Base-by-base conservation (phyloP, 2,888 invertebrate species). In the Lithophane semibrunnea region DNA sequence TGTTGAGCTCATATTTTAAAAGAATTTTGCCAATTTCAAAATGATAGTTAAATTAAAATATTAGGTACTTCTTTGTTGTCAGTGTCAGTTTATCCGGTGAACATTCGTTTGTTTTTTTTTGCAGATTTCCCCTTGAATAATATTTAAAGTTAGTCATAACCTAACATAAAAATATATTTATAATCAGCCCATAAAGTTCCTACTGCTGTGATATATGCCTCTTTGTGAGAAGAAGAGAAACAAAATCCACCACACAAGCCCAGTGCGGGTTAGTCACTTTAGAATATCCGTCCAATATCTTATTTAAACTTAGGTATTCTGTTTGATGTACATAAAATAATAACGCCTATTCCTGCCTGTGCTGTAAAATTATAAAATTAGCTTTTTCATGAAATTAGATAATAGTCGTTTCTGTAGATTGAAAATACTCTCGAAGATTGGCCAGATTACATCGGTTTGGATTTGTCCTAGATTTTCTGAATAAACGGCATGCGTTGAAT, bases 61-160 rank as follows among this genome's bases (percentile, higher is more conserved):
- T 44, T 5, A 44, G 37, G 7, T 66, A 76, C 54, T 54, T 73
- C 56, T 67, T 72, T 16, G 65, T 65, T 73, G 67, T 74, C 74
- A 18, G 58, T 73, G 70, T 74, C 74, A 18, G 58, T 54, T 13
- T 73, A 77, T 29, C 44, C 63, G 69, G 8, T 54, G 21, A 13
- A 52, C 24, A 74, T 60, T 72, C 56, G 3, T 37, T 37, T 0
- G 21, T 3, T 76, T 76, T 74, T 65, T 83, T 74, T 69, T 49
- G 63, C 44, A 52, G 24, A 37, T 37, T 37, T 37, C 37, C 37
- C 37, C 3, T 37, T 37, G 37, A 37, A 37, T 29, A 29, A 29
- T 29, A 29, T 29, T 29, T 37, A 37, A 37, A 37, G 37, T 4
- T 2, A 37, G 37, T 37, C 37, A 37, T 37, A 37, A 37, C 4